Evolutionary conservation across 1,140 invertebrate genomes (phyloP).

Genomic region (Drosophila subpulchrella): DNA sequence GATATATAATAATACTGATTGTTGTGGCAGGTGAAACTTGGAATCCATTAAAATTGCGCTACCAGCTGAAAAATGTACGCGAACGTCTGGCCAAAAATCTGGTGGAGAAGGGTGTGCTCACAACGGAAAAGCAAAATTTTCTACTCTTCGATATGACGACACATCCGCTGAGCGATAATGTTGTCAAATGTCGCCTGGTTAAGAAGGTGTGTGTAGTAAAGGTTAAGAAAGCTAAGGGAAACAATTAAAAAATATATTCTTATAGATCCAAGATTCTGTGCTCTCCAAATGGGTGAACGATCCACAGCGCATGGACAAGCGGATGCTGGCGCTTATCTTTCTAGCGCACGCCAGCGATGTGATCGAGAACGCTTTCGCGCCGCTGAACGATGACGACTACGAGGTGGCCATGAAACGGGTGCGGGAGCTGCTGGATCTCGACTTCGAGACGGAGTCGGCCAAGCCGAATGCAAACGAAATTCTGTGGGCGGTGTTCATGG

Average conservation of each 20-base stretch:
- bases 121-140: constrained; percentile 99
- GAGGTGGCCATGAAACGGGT: constrained; percentile 99
- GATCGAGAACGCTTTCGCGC: constrained; percentile 99
- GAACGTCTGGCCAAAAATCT: constrained; percentile 99
- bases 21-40: constrained; percentile 96
- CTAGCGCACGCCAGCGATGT: constrained; percentile 99
- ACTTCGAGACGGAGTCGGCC: constrained; percentile 97
- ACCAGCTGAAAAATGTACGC: constrained; percentile 99
- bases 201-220: constrained; percentile 91
- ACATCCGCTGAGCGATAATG: constrained; percentile 98
- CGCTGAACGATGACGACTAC: constrained; percentile 99
- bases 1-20: constrained; percentile 53
- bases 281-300: constrained; percentile 98
- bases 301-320: constrained; percentile 98
- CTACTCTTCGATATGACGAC: constrained; percentile 99
- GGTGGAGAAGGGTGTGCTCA: constrained; percentile 99
- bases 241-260: constrained; percentile 63
- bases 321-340: constrained; percentile 96
- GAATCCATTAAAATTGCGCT: constrained; percentile 99
- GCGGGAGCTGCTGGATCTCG: constrained; percentile 96
- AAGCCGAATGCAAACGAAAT: constrained; percentile 95
- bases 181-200: constrained; percentile 97
- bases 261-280: constrained; percentile 97
- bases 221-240: too few relatives aligned
- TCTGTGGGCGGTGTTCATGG: constrained; percentile 99